phyloP scores from a whole-genome alignment of 2,797 vertebrate genomes.

The Crenichthys baileyi region DNA sequence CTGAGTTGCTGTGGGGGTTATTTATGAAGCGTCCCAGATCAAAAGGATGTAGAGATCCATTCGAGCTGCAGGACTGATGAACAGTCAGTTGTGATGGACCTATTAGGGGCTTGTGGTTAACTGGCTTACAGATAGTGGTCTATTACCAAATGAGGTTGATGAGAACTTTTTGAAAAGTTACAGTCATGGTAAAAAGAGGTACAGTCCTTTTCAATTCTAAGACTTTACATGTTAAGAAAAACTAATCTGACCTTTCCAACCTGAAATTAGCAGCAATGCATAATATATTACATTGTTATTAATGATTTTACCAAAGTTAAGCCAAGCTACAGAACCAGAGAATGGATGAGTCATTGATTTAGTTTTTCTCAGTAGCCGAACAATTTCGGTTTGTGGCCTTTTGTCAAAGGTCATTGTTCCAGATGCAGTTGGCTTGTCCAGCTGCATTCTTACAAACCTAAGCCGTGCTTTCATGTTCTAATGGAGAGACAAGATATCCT shows the following conservation, averaged over 20 bases:
- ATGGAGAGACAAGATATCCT: too few relatives aligned
- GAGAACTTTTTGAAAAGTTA: not conserved
- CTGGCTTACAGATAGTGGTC: not conserved
- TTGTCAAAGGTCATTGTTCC: too few relatives aligned
- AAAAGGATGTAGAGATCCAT: slow-evolving; percentile 44
- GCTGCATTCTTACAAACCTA: too few relatives aligned
- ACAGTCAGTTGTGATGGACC: slow-evolving; percentile 30
- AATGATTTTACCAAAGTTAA: too few relatives aligned
- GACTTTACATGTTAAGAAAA: not conserved
- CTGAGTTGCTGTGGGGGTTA: slow-evolving; percentile 45
- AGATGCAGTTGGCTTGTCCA: too few relatives aligned
- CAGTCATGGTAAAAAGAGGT: not conserved
- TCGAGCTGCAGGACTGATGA: slow-evolving; percentile 40
- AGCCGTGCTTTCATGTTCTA: too few relatives aligned
- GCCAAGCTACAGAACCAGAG: too few relatives aligned
- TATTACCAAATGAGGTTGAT: not conserved
- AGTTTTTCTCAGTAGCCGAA: too few relatives aligned
- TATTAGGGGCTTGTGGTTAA: slow-evolving; percentile 1
- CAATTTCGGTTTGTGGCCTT: too few relatives aligned
- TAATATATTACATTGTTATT: too few relatives aligned
- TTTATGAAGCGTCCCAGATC: slow-evolving; percentile 51
- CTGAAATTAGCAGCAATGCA: not conserved
- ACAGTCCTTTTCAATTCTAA: not conserved
- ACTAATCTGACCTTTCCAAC: not conserved
- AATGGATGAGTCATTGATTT: too few relatives aligned